Evolutionary conservation across 1,140 invertebrate genomes (phyloP).

Genomic region (Neodiprion fabricii): DNA sequence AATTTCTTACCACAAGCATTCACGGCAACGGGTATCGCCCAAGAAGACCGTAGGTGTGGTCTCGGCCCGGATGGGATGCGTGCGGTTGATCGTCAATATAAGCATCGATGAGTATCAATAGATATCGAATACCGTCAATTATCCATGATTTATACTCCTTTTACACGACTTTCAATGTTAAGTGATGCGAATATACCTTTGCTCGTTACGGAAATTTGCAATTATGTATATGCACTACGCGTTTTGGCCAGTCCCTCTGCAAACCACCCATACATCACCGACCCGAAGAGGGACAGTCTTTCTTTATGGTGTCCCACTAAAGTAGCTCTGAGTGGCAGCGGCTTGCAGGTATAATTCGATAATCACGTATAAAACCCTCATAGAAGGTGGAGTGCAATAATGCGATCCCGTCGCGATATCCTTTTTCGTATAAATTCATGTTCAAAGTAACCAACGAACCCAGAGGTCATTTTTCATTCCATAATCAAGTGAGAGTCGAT

Average conservation of each 20-base stretch:
- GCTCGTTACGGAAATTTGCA: constrained; percentile 5
- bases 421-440: no score
- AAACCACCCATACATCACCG: neutral
- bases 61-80: neutral
- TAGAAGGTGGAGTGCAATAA: no score
- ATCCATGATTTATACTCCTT: constrained; percentile 2
- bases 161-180: neutral
- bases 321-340: no score
- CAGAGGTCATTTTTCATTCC: no score
- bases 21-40: neutral
- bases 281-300: neutral
- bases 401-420: no score
- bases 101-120: constrained; percentile 7
- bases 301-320: neutral
- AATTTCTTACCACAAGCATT: neutral
- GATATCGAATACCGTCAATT: constrained; percentile 5
- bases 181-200: neutral
- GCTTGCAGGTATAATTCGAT: no score
- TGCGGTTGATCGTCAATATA: constrained; percentile 1
- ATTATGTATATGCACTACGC: neutral
- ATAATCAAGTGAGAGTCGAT: no score
- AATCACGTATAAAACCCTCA: no score
- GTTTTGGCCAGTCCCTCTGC: neutral
- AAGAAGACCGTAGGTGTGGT: constrained; percentile 4
- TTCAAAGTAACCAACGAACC: no score